phyloP scores from a whole-genome alignment of 2,113 vertebrate genomes.

The Xenopus borealis region DNA sequence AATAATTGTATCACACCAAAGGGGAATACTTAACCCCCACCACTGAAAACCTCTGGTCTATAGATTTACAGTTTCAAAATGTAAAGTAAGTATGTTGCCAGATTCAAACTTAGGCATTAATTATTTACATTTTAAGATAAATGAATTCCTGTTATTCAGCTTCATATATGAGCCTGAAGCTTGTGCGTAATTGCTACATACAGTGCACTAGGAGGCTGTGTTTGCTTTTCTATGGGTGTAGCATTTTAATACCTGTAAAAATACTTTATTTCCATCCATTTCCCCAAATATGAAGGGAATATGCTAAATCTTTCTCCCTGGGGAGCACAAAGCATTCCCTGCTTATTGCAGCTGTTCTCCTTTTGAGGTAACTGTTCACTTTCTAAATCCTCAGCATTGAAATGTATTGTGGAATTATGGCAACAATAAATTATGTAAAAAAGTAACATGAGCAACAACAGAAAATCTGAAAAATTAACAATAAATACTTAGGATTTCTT shows the following conservation, averaged over 20 bases:
- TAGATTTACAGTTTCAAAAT: too few relatives aligned
- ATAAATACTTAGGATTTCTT: conserved; percentile 16
- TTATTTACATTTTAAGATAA: not conserved
- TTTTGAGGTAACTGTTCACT: conserved; percentile 37
- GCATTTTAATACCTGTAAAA: not conserved
- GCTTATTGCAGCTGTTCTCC: conserved; percentile 6
- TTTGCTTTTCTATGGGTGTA: not conserved
- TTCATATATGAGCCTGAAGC: conserved; percentile 13
- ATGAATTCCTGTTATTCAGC: not conserved
- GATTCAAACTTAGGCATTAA: not conserved
- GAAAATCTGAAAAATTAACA: conserved; percentile 6
- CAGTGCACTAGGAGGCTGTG: conserved; percentile 7
- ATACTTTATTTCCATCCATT: not conserved
- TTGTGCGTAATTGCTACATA: conserved; percentile 9
- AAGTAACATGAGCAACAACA: conserved; percentile 18
- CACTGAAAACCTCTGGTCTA: too few relatives aligned
- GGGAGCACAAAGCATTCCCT: too few relatives aligned
- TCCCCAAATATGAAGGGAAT: not conserved
- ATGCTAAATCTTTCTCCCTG: not conserved
- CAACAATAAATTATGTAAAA: conserved; percentile 34
- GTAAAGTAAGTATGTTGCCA: too few relatives aligned
- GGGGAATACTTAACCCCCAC: too few relatives aligned
- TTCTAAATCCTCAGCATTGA: not conserved
- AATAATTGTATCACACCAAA: too few relatives aligned
- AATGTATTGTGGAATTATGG: not conserved